Evolutionary conservation across 37 sponge, comb jelly and placozoan species (phyloP).

Genomic region (Chondrosia reniformis): DNA sequence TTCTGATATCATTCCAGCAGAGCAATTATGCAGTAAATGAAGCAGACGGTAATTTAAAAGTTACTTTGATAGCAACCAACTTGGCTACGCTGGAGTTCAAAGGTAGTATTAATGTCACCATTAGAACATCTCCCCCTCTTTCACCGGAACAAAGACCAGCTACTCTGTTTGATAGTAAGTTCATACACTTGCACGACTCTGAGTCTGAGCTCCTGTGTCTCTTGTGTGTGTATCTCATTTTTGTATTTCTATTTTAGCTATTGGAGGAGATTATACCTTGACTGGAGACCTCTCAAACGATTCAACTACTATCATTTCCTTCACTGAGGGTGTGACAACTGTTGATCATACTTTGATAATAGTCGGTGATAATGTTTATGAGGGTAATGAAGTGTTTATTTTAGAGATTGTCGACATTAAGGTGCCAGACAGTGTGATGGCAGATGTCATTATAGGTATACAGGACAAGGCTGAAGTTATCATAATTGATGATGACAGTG

Average conservation of each 20-base stretch:
- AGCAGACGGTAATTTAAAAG: too few relatives aligned
- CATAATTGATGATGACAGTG: constrained; percentile 2
- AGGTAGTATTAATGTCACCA: background rate
- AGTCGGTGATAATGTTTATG: background rate
- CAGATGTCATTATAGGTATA: background rate
- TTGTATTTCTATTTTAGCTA: background rate
- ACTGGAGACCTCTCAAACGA: background rate
- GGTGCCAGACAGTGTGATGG: background rate
- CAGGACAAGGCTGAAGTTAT: background rate
- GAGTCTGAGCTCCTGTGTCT: too few relatives aligned
- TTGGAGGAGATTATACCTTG: background rate
- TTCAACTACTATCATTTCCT: background rate
- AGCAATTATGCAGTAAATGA: too few relatives aligned
- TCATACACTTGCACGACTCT: too few relatives aligned
- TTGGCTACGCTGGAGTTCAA: too few relatives aligned
- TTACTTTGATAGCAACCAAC: too few relatives aligned
- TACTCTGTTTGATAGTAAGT: too few relatives aligned
- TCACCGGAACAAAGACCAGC: too few relatives aligned
- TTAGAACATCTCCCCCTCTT: too few relatives aligned
- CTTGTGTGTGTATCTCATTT: too few relatives aligned
- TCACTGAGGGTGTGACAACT: background rate
- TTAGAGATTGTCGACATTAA: background rate
- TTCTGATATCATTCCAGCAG: too few relatives aligned
- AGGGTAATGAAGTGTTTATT: background rate
- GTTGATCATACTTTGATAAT: background rate